Base-by-base conservation (phyloP, 2,113 vertebrate genomes). In the Gambusia holbrooki region DNA sequence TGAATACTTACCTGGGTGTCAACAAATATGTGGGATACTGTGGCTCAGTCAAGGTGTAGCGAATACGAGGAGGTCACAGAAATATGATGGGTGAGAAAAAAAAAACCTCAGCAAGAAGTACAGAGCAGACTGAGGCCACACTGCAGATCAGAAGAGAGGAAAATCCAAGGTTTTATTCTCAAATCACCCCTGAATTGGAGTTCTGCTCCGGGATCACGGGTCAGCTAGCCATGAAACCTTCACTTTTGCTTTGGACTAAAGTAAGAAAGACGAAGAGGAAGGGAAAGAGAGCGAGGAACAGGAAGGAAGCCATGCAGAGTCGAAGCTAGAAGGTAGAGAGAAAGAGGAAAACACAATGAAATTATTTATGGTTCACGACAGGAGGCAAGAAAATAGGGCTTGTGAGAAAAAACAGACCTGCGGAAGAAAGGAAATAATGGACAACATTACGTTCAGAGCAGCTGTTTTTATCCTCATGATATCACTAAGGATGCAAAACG, bases 141-240 rank as follows among this genome's bases (percentile, higher is more conserved):
- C 45, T 48, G 45, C 45, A 37, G 48, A 82, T 87, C 71, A 69
- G 69, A 68, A 17, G 5, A 29, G 10, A 64, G 61, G 62, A 65
- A 79, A 28, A 72, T 37, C 33, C 28, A 48, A 37, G 77, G 69
- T 73, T 84, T 84, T 83, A 76, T 81, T 82, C 79, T 72, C 74
- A 73, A 77, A 86, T 81, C 80, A 77, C 66, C 71, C 77, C 60
- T 69, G 74, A 84, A 90, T 42, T 64, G 51, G 66, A 74, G 67
- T 69, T 71, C 42, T 69, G 62, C 74, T 79, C 51, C 69, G 25
- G 79, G 81, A 80, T 78, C 81, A 77, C 7, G 4, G 83, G 85
- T 83, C 84, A 83, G 71, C 63, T 75, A 58, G 77, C 66, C 74
- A 73, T 81, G 67, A 84, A 87, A 90, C 64, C 70, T 87, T 86